Evolutionary conservation across 2,797 vertebrate species (phyloP).

Genomic region (Iguana delicatissima): DNA sequence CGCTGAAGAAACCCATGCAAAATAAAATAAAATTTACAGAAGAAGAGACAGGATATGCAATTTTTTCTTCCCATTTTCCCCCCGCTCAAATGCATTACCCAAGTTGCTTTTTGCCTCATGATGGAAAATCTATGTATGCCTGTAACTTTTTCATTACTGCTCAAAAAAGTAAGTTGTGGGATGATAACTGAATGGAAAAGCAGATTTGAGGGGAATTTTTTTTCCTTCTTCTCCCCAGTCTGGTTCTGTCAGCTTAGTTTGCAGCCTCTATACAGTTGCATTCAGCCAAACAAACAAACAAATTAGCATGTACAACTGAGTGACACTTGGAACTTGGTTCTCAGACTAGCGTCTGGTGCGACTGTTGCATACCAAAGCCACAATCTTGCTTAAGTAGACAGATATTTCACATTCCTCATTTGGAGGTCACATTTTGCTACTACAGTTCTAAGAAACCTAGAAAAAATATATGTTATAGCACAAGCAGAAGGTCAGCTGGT

Average conservation of each 20-base stretch:
- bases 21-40: too few relatives aligned
- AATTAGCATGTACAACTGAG: background rate
- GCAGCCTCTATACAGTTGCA: background rate
- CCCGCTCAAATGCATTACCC: background rate
- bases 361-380: background rate
- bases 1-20: too few relatives aligned
- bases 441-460: background rate
- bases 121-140: background rate
- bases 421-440: background rate
- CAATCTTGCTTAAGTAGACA: background rate
- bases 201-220: background rate
- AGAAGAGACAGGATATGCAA: background rate
- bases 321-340: background rate
- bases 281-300: background rate
- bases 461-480: background rate
- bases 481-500: background rate
- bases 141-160: background rate
- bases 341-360: background rate
- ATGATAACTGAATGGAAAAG: background rate
- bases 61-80: background rate
- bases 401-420: background rate
- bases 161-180: background rate
- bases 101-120: background rate
- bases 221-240: background rate
- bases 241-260: background rate